phyloP scores from a whole-genome alignment of 2,113 vertebrate genomes.

The Oryzias curvinotus region DNA sequence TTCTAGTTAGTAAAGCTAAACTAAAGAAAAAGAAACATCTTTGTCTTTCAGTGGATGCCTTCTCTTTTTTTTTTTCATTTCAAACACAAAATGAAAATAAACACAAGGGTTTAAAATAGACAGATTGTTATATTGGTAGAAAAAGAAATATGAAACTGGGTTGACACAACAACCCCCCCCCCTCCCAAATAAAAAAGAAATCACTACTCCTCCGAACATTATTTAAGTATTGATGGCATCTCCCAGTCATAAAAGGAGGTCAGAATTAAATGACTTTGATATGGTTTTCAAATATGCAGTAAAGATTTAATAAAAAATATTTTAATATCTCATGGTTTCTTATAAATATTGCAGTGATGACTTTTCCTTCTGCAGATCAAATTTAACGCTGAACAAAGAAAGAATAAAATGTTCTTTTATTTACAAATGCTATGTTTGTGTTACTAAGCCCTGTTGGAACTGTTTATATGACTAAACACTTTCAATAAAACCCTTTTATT shows the following conservation, averaged over 20 bases:
- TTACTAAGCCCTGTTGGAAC: constrained; percentile 13
- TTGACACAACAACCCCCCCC: not conserved
- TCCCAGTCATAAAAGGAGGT: constrained; percentile 13
- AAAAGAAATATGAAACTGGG: too few relatives aligned
- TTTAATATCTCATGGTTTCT: constrained; percentile 23
- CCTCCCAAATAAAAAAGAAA: not conserved
- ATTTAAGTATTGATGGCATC: constrained; percentile 18
- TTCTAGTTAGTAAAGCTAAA: too few relatives aligned
- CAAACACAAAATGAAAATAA: too few relatives aligned
- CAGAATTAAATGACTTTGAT: constrained; percentile 13
- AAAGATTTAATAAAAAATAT: constrained; percentile 24
- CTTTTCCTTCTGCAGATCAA: constrained; percentile 23
- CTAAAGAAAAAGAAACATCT: too few relatives aligned
- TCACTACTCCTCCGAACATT: not conserved
- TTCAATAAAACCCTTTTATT: not conserved
- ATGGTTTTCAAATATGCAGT: constrained; percentile 14
- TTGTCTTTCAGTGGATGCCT: too few relatives aligned
- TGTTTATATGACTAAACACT: constrained; percentile 25
- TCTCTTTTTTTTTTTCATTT: too few relatives aligned
- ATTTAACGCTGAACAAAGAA: constrained; percentile 23
- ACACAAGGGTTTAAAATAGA: too few relatives aligned
- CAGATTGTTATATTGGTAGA: too few relatives aligned
- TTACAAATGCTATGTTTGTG: not conserved
- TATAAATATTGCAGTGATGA: constrained; percentile 32
- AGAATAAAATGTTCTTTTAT: not conserved